Conservation (phyloP, 2,888 invertebrate species). For the Byasa hedistus region DNA sequence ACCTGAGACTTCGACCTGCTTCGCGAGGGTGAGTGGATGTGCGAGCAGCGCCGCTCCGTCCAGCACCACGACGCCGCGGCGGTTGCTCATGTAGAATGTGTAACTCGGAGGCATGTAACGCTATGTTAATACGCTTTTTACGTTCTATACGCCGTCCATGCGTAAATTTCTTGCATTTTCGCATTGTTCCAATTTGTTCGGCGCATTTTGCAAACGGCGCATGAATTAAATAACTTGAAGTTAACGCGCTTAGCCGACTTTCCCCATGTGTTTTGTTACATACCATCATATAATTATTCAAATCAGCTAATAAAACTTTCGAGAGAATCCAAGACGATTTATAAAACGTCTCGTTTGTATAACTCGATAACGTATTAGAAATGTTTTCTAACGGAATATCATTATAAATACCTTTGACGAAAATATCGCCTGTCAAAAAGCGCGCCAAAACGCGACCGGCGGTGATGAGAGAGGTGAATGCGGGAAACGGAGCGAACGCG, state of each 20-base stretch:
- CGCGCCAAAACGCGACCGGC: constrained; percentile 10
- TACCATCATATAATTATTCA: constrained; percentile 30
- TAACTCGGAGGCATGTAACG: constrained; percentile 20
- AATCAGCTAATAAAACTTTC: constrained; percentile 27
- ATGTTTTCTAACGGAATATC: neutral
- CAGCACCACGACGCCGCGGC: too few relatives aligned
- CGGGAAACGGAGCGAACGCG: too few relatives aligned
- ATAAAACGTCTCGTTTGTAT: constrained; percentile 14
- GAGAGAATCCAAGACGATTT: constrained; percentile 19
- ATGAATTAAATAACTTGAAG: constrained; percentile 34
- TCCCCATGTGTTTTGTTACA: constrained; percentile 25
- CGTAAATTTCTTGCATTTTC: constrained; percentile 50
- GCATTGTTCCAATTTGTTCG: constrained; percentile 49
- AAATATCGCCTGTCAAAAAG: constrained; percentile 4
- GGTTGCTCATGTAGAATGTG: too few relatives aligned
- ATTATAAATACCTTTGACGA: neutral
- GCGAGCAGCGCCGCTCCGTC: neutral
- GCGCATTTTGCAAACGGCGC: constrained; percentile 35
- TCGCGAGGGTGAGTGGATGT: neutral
- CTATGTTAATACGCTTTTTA: constrained; percentile 32
- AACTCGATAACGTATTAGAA: constrained; percentile 16
- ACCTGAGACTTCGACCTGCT: neutral
- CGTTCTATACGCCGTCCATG: constrained; percentile 35
- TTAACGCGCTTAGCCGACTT: constrained; percentile 32
- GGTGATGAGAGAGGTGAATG: neutral